Conservation (phyloP, 2,888 invertebrate species). For the Dastarcus helophoroides region DNA sequence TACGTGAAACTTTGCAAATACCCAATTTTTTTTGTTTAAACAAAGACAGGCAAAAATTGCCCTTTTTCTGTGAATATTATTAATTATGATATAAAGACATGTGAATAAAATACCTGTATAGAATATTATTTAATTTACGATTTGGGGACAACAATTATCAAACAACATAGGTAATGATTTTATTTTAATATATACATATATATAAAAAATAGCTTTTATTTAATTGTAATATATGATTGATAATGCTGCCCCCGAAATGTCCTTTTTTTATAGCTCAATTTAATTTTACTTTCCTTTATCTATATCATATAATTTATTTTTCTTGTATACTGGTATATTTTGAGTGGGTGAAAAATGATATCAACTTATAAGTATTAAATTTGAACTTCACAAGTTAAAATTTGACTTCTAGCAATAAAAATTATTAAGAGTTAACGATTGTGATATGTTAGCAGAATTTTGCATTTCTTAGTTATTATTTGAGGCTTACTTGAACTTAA, state of each 20-base stretch:
- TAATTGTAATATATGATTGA: slow-evolving; percentile 7
- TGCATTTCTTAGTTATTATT: too few species aligned
- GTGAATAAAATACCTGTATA: slow-evolving; percentile 13
- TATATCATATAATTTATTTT: slow-evolving; percentile 5
- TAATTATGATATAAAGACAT: slow-evolving; percentile 11
- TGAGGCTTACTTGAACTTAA: too few species aligned
- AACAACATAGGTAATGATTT: slow-evolving; percentile 6
- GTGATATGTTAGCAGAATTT: too few species aligned
- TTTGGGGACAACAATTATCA: slow-evolving; percentile 12
- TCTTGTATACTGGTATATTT: slow-evolving; percentile 3
- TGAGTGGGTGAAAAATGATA: too few species aligned
- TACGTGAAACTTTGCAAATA: too few species aligned
- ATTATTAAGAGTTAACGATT: too few species aligned
- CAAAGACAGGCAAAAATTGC: too few species aligned
- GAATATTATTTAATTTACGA: slow-evolving; percentile 12
- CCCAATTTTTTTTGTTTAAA: too few species aligned
- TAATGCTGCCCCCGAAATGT: slow-evolving; percentile 9
- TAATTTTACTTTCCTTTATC: slow-evolving; percentile 5
- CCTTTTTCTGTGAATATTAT: slow-evolving; percentile 5
- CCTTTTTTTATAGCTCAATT: slow-evolving; percentile 7
- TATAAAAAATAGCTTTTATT: slow-evolving; percentile 9
- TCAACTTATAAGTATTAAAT: too few species aligned
- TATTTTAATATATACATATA: slow-evolving; percentile 4
- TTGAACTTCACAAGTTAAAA: too few species aligned
- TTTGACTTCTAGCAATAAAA: too few species aligned